Conservation (phyloP, 2,888 invertebrate species). For the Pristionchus exspectatus region DNA sequence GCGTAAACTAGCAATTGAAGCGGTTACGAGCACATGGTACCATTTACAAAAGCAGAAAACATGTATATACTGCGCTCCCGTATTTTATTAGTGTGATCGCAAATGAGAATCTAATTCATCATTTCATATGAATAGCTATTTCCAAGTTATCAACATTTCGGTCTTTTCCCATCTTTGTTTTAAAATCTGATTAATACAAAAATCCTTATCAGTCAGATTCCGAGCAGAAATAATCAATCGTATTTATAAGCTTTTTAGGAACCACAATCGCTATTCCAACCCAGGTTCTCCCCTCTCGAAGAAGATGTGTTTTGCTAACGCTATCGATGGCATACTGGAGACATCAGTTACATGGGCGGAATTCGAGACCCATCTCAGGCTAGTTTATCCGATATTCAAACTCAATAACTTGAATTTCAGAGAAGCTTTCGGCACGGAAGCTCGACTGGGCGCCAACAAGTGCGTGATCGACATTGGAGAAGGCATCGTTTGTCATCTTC, state of each 20-base stretch:
- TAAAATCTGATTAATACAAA: not conserved
- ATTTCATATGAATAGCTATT: no score
- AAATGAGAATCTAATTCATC: no score
- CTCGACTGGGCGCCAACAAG: not conserved
- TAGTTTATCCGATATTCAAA: not conserved
- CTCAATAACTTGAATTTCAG: not conserved
- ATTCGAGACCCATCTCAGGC: not conserved
- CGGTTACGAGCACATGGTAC: not conserved
- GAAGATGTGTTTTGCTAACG: not conserved
- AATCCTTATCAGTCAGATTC: not conserved
- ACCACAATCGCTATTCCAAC: not conserved
- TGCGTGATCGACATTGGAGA: not conserved
- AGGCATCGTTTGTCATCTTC: not conserved
- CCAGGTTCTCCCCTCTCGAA: not conserved
- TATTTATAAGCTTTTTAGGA: not conserved
- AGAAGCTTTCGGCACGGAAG: not conserved
- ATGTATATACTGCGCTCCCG: no score
- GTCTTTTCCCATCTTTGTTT: no score
- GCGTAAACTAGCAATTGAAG: not conserved
- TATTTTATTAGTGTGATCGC: no score
- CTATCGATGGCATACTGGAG: not conserved
- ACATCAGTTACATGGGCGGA: not conserved
- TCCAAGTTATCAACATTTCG: no score
- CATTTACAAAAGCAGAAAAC: no score
- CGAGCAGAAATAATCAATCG: not conserved